Evolutionary conservation across 2,797 vertebrate genomes (phyloP).

Genomic region (Tokudaia tokunoshimensis): DNA sequence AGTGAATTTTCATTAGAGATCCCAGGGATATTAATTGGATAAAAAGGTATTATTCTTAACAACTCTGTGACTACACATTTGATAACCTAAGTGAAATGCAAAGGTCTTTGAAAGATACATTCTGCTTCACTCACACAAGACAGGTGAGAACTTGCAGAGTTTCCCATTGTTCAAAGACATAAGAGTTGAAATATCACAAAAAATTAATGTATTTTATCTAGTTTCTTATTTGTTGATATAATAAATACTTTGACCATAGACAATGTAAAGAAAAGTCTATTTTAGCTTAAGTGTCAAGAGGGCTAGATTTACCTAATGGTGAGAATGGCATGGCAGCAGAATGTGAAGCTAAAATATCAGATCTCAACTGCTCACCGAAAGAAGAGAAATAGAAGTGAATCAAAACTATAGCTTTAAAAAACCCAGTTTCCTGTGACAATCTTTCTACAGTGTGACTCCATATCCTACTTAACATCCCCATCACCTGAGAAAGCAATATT

Average conservation of each 20-base stretch:
- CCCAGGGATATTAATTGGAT: not conserved
- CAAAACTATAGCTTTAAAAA: no score
- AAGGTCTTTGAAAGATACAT: not conserved
- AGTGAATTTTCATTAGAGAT: not conserved
- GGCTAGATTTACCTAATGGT: not conserved
- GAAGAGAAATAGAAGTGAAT: not conserved
- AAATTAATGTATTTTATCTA: not conserved
- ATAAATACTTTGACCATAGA: not conserved
- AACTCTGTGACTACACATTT: not conserved
- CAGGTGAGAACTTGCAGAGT: not conserved
- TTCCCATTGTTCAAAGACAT: not conserved
- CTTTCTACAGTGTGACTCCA: not conserved
- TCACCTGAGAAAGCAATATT: not conserved
- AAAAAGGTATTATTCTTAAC: not conserved
- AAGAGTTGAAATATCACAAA: not conserved
- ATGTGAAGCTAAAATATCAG: not conserved
- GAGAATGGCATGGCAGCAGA: not conserved
- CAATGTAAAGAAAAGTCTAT: no score
- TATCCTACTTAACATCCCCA: no score
- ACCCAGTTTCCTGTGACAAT: not conserved
- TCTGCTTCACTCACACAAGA: not conserved
- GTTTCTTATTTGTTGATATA: not conserved
- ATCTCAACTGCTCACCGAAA: not conserved
- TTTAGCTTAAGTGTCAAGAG: no score
- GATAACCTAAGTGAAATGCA: not conserved